Percentiles rank a stretch among this genome's conserved stretches.
These are phyloP conservation scores for Thomomys bottae DNA, from an alignment of 2,113 vertebrate species.

Conservation along the genomic window DNA sequence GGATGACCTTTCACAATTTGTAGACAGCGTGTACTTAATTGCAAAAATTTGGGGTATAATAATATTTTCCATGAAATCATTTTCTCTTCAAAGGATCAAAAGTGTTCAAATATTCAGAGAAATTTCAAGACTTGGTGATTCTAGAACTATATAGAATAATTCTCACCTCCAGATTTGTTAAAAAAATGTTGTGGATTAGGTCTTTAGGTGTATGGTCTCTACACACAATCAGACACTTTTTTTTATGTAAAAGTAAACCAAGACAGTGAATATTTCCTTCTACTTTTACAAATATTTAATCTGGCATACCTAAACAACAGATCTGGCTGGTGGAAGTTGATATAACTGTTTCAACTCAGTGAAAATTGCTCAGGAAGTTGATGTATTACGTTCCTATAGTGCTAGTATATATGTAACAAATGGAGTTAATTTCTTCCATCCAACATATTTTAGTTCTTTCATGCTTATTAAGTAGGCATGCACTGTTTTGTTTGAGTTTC, in stretches of 20 bases:
- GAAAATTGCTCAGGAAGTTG: conserved; percentile 43
- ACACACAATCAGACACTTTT: neutral
- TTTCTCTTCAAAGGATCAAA: conserved; percentile 32
- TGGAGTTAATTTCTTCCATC: neutral
- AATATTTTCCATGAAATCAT: neutral
- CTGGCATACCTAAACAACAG: neutral
- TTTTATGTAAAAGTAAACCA: conserved; percentile 1
- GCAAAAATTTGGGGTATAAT: neutral
- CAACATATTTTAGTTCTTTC: neutral
- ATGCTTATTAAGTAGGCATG: neutral
- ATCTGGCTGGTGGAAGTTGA: neutral
- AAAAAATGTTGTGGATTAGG: neutral
- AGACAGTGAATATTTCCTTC: neutral
- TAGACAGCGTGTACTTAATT: neutral
- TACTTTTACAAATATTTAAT: conserved; percentile 55
- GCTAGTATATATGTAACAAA: neutral
- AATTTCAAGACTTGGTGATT: conserved; percentile 11
- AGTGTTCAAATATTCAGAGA: neutral
- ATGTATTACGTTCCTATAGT: neutral
- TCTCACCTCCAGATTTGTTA: neutral
- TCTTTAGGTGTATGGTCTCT: neutral
- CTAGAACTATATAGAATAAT: neutral
- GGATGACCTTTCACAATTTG: neutral
- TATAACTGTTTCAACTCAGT: neutral
- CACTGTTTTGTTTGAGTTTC: neutral